Percentiles rank a stretch among this genome's conserved stretches.
These are phyloP conservation scores for Mylabris sibirica DNA, from an alignment of 2,888 invertebrate genomes.

Conservation along the genomic window DNA sequence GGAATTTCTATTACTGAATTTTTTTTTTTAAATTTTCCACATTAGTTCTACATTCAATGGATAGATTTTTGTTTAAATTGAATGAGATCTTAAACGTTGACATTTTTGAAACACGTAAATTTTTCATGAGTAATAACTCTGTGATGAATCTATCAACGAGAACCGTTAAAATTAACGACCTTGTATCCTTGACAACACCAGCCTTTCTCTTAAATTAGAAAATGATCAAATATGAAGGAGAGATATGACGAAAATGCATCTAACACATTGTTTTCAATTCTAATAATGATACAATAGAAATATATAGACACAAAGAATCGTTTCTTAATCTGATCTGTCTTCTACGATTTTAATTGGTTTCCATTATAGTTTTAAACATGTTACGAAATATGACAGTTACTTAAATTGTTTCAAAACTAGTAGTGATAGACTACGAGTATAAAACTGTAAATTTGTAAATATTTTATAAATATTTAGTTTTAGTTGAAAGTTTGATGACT, in stretches of 20 bases:
- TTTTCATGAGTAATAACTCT: background rate
- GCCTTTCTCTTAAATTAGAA: constrained; percentile 1
- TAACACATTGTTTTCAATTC: background rate
- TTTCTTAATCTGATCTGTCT: no score
- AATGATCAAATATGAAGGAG: background rate
- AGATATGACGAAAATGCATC: background rate
- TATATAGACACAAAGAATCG: no score
- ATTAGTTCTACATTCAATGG: no score
- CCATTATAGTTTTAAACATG: background rate
- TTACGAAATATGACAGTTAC: background rate
- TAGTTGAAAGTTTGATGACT: background rate
- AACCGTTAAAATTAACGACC: constrained; percentile 13
- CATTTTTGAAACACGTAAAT: no score
- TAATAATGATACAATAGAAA: no score
- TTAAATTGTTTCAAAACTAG: background rate
- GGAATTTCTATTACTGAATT: no score
- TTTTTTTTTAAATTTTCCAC: no score
- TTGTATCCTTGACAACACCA: background rate
- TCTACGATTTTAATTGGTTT: no score
- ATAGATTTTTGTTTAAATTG: no score
- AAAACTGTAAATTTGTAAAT: background rate
- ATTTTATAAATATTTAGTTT: background rate
- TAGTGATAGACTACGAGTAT: background rate
- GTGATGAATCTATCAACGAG: background rate
- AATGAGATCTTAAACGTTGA: no score